A percentile compares a stretch with the other conserved stretches of the same genome.
phyloP scores from a whole-genome alignment of 2,113 vertebrate species.

The Andinoacara biseriatus region DNA sequence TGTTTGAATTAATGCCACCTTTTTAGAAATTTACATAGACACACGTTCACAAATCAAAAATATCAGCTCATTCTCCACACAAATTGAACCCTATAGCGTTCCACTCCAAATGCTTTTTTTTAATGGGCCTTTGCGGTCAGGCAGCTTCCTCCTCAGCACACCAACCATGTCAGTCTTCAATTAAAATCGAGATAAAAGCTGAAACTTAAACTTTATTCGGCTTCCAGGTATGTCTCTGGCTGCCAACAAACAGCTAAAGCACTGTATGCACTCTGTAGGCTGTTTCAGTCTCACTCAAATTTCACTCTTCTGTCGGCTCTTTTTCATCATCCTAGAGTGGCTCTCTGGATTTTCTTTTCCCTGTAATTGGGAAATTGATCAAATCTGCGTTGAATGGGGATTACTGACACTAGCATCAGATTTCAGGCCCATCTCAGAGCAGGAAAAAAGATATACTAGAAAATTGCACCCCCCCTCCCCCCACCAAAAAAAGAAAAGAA shows the following conservation, averaged over 20 bases:
- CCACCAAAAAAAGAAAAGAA: too few species aligned
- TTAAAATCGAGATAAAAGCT: not conserved
- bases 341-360: slow-evolving; percentile 8
- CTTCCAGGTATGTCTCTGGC: slow-evolving; percentile 9
- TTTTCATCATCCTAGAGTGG: slow-evolving; percentile 16
- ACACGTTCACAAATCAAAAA: not conserved
- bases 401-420: slow-evolving; percentile 23
- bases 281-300: slow-evolving; percentile 18
- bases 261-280: not conserved
- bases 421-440: slow-evolving; percentile 3
- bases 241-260: too few species aligned
- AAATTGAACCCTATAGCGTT: not conserved
- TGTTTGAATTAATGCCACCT: not conserved
- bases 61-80: not conserved
- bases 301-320: slow-evolving; percentile 6
- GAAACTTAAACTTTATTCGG: not conserved
- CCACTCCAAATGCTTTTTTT: not conserved
- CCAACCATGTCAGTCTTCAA: not conserved
- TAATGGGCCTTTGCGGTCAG: not conserved
- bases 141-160: not conserved
- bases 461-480: not conserved
- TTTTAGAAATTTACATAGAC: not conserved
- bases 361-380: slow-evolving; percentile 44
- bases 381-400: slow-evolving; percentile 32
- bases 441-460: not conserved